Evolutionary conservation across 2,113 vertebrate species (phyloP), one percentile per base, ranked within the genome.

Genomic region (Cephalopterus ornatus): DNA sequence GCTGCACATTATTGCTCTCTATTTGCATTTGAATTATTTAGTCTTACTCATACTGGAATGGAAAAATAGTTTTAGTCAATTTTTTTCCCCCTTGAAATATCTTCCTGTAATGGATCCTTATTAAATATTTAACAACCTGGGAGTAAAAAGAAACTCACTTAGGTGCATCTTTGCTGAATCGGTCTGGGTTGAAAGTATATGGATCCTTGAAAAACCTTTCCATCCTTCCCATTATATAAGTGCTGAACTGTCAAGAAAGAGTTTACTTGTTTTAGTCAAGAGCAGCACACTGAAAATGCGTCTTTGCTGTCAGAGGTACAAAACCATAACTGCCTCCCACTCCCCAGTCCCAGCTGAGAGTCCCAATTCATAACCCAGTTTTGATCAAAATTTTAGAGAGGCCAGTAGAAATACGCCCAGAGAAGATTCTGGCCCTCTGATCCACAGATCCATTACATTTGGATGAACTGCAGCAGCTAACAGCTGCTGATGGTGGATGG

Each of bases 181-280:
- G 98, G 37, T 99, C 99, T 7, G 99, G 99, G 94, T 99, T 98
- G 95, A 99, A 99, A 63, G 65, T 98, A 93, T 99, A 88, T 2
- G 99, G 98, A 84, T 99, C 99, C 93, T 98, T 98, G 88, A 99
- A 99, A 97, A 98, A 99, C 44, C 58, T 98, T 22, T 99, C 99
- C 99, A 99, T 94, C 63, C 99, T 98, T 44, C 98, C 98, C 90
- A 97, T 96, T 70, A 97, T 52, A 0, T 99, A 99, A 52, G 97
- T 97, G 97, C 75, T 99, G 62, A 99, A 98, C 99, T 99, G 97
- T 39, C 18, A 65, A 96, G 61, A 94, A 75, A 88, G 53, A 89
- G 30, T 65, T 85, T 14, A 49, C 75, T 35, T 88, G 44, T 2
- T 1, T 90, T 82, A 93, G 65, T 91, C 49, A 67, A 49, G 39